Base-by-base conservation (phyloP, 2,888 invertebrate genomes). In the Callimorpha dominula region DNA sequence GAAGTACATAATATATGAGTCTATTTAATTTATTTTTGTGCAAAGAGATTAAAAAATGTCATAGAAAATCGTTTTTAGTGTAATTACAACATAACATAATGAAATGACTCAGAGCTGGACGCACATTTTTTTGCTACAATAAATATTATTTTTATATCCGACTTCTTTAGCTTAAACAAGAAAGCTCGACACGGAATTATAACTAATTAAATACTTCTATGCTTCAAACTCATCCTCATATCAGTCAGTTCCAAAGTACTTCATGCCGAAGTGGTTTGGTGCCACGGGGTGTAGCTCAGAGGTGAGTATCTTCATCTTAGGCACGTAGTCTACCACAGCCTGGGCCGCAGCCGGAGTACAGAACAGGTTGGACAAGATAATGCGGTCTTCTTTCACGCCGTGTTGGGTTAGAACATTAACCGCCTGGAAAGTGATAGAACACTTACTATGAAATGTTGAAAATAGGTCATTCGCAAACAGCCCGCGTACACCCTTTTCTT, bases 181-280 rank as follows among this genome's bases (percentile, higher is more conserved):
- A 31, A 46, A 42, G 3, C 63, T 57, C 9, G 15, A 52, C n/a
- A 31, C 31, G 12, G 42, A 63, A 69, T 69, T 63, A 69, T 31
- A 63, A 43, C 50, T 63, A 67, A 65, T 43, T 69, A 42, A 62
- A 52, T 67, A 76, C 70, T 15, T 12, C 68, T 73, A 79, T 52
- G 74, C 73, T 70, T 78, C 76, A 67, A 81, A 74, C 43, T 71
- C 78, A 8, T 89, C 86, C 54, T 89, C 88, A 70, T 88, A 91
- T 95, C 93, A 99, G 96, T 99, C 99, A 73, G 99, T 99, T 82
- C 99, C 99, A 95, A 99, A 99, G 95, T 99, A 99, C 93, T 99
- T 99, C 94, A 98, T 98, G 70, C 99, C 99, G 94, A 99, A 99
- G 93, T 99, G 99, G 95, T 99, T 99, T 12, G 99, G 99, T 12